These are phyloP conservation scores for Coluber constrictor DNA, from an alignment of 2,797 vertebrate species.

Conservation along the genomic window DNA sequence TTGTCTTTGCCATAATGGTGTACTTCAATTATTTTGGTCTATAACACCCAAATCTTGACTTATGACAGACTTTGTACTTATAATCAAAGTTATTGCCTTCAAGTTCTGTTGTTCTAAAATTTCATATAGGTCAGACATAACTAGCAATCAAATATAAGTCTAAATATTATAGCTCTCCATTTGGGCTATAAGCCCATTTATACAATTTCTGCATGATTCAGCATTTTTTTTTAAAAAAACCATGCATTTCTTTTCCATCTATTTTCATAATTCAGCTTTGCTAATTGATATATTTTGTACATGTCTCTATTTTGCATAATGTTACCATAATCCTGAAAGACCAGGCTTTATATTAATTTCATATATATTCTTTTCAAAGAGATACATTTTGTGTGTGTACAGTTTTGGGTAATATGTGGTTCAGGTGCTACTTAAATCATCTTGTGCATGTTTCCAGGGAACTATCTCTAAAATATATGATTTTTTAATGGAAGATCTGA, in stretches of 20 bases:
- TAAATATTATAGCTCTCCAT: neutral
- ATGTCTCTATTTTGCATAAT: neutral
- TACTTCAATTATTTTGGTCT: too few relatives aligned
- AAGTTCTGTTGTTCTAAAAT: neutral
- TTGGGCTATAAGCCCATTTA: neutral
- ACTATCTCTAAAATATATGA: neutral
- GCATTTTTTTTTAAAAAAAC: neutral
- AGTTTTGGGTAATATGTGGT: neutral
- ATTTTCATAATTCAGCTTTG: neutral
- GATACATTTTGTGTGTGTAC: neutral
- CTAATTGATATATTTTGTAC: neutral
- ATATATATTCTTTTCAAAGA: neutral
- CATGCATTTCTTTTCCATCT: neutral
- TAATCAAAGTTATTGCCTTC: neutral
- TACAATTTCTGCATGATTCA: neutral
- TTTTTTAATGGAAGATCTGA: neutral
- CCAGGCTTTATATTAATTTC: neutral
- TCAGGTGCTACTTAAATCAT: neutral
- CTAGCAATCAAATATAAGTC: neutral
- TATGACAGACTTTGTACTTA: neutral
- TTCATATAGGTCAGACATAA: neutral
- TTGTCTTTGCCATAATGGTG: too few relatives aligned
- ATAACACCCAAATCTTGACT: too few relatives aligned
- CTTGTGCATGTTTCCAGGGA: neutral
- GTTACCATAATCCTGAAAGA: neutral